Evolutionary conservation across 2,797 vertebrate species (phyloP), one percentile per base, ranked within the genome.

Genomic region (Spinibarbus caldwelli): DNA sequence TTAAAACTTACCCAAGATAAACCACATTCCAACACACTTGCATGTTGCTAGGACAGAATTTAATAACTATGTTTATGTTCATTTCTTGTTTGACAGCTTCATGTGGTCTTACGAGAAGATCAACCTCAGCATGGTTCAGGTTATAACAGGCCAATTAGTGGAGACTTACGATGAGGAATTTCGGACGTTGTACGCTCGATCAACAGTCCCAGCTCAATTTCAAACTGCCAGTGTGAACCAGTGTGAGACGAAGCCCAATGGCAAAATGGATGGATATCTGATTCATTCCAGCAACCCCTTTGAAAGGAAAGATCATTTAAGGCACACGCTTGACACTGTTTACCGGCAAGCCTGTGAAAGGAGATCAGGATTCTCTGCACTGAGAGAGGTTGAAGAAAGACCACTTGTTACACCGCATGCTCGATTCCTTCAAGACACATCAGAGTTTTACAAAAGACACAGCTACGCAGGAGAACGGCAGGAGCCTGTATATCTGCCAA

Each of bases 31-130:
- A 66, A 79, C 77, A 43, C 41, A 85, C 15, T 9, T 83, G 54
- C 38, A 78, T 83, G 1, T 80, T 26, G 19, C 21, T n/a, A 19
- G 19, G 14, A 29, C 0, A 43, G 10, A 31, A 54, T 85, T 70
- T 14, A 78, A 78, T 47, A 23, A 5, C 49, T 70, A 34, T 83
- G 91, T 90, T 89, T 70, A 41, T 78, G 91, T 90, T 89, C 87
- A 89, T 29, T 93, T 68, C 93, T 93, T 88, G 88, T 89, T 91
- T 31, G 93, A 36, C 94, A 99, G 98, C 92, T 98, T 97, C 75
- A 95, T 97, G 93, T 99, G 98, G 98, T 98, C 97, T 70, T 99
- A 95, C 93, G 98, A 99, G 91, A 99, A 99, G 95, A 96, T 98
- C 86, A 95, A 99, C 88, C 95, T 98, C 91, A 99, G 97, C 90